Evolutionary conservation across 2,888 invertebrate genomes (phyloP).

Genomic region (Mythimna albipuncta): DNA sequence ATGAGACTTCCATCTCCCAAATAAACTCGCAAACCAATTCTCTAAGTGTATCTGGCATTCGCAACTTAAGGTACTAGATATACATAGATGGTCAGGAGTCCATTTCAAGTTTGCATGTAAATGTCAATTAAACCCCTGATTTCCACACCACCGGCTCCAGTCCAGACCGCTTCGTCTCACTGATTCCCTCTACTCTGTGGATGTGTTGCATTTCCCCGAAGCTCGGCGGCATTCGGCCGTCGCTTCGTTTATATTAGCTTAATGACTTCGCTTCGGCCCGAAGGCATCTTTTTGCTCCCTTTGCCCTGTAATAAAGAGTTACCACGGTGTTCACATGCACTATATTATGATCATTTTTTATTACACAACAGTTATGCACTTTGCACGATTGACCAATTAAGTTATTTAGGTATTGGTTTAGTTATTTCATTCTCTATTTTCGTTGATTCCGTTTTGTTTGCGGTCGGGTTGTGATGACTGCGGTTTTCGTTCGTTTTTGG

Average conservation of each 20-base stretch:
- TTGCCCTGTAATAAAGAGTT: constrained; percentile 65
- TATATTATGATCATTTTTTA: constrained; percentile 63
- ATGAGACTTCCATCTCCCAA: too few species aligned
- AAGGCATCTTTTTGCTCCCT: constrained; percentile 66
- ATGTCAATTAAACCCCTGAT: neutral
- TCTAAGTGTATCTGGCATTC: neutral
- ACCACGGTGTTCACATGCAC: constrained; percentile 61
- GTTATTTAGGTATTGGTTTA: constrained; percentile 54
- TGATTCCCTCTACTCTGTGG: constrained; percentile 59
- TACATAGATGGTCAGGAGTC: neutral
- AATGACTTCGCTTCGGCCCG: constrained; percentile 77
- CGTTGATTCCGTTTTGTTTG: constrained; percentile 41
- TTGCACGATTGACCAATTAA: constrained; percentile 57
- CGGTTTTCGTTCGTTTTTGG: constrained; percentile 29
- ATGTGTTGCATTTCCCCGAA: constrained; percentile 76
- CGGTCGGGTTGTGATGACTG: constrained; percentile 32
- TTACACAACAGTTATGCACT: constrained; percentile 60
- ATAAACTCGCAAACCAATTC: neutral
- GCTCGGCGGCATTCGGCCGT: constrained; percentile 72
- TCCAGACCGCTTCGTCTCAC: constrained; percentile 15
- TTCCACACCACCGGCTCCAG: neutral
- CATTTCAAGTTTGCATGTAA: neutral
- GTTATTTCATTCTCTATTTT: constrained; percentile 29
- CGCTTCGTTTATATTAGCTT: constrained; percentile 83
- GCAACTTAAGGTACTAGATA: neutral